Base-by-base conservation (phyloP, 1,140 invertebrate species). In the Agrilus planipennis region DNA sequence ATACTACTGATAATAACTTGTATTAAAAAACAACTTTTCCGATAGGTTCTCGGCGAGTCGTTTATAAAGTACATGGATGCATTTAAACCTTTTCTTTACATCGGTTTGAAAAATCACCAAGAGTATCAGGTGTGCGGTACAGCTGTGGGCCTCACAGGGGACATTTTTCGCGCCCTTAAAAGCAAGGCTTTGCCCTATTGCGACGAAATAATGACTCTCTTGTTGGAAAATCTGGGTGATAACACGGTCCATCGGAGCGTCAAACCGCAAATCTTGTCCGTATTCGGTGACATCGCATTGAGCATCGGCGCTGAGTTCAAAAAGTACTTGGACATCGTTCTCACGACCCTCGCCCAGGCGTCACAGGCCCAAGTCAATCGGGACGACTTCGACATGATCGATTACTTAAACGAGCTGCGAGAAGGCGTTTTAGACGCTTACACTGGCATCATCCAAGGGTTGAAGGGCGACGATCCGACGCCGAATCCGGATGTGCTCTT, bases 1-100 rank as follows among this genome's bases (percentile, higher is more conserved):
- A n/a, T n/a, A n/a, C n/a, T n/a, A n/a, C n/a, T n/a, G n/a, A n/a
- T n/a, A n/a, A n/a, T n/a, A n/a, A n/a, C n/a, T n/a, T n/a, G n/a
- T n/a, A n/a, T n/a, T n/a, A n/a, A n/a, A n/a, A n/a, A n/a, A n/a
- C n/a, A n/a, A n/a, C n/a, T n/a, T n/a, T n/a, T n/a, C n/a, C n/a
- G n/a, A n/a, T n/a, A n/a, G n/a, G 84, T 91, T 7, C 67, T 98
- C 20, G 86, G 88, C 17, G 83, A 89, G 48, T 77, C 80, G 39
- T 98, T 98, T 60, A 61, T 89, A 4, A 94, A 94, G 57, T 99
- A 98, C 61, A 94, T 98, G 89, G 88, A 93, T 34, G 85, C 89
- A 0, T 97, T 99, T 55, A 92, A 92, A 58, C 85, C 85, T 38
- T 94, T 83, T 62, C 71, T 98, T 0, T 80, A 79, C 49, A 70